Conservation (phyloP, 2,888 invertebrate genomes). For the Furcula furcula region DNA sequence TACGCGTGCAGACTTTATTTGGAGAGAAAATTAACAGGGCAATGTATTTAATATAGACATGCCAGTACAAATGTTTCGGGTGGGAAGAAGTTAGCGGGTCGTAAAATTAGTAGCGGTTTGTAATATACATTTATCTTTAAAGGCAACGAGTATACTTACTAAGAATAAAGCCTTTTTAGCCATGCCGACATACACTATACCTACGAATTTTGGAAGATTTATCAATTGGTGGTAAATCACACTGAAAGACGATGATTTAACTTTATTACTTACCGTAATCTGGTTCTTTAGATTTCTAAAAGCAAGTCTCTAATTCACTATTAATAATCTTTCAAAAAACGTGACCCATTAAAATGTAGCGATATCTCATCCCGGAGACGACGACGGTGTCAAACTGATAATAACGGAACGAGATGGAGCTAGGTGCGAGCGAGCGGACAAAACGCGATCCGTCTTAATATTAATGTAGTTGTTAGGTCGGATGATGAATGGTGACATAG, state of each 20-base stretch:
- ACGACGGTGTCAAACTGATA: constrained; percentile 60
- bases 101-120: background rate
- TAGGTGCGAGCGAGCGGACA: constrained; percentile 38
- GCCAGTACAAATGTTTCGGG: background rate
- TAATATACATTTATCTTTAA: too few species aligned
- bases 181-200: too few species aligned
- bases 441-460: constrained; percentile 65
- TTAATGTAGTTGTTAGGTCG: constrained; percentile 60
- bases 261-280: constrained; percentile 10
- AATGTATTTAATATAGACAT: constrained; percentile 31
- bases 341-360: constrained; percentile 33
- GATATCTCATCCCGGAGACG: constrained; percentile 39
- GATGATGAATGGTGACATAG: constrained; percentile 76
- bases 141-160: too few species aligned
- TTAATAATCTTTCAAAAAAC: constrained; percentile 32
- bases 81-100: background rate
- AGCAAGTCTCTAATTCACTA: constrained; percentile 20
- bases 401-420: constrained; percentile 40
- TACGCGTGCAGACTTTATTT: constrained; percentile 21
- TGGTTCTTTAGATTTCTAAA: constrained; percentile 12
- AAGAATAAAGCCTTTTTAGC: too few species aligned
- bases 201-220: too few species aligned
- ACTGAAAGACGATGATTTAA: too few species aligned
- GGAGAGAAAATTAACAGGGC: constrained; percentile 30
- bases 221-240: too few species aligned